These are phyloP conservation scores for Drosophila neonasuta DNA, from an alignment of 2,888 invertebrate genomes.

Conservation along the genomic window DNA sequence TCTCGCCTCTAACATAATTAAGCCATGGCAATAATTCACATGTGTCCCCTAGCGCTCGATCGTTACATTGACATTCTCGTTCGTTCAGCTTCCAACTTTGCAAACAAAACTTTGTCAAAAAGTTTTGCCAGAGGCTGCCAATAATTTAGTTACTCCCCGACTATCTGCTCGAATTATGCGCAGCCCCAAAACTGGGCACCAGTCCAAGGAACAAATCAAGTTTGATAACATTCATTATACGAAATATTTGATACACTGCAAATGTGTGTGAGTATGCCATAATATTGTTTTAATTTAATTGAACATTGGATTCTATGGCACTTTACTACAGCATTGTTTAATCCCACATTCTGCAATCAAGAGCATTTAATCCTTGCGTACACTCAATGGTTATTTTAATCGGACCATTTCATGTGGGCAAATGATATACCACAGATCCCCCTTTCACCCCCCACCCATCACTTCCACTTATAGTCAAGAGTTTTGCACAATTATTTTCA, in stretches of 20 bases:
- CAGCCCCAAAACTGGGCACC: constrained; percentile 17
- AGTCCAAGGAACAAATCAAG: constrained; percentile 48
- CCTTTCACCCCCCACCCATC: no score
- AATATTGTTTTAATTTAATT: constrained; percentile 5
- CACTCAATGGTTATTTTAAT: constrained; percentile 23
- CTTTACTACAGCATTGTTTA: background rate
- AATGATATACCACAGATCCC: constrained; percentile 7
- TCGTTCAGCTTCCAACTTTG: constrained; percentile 52
- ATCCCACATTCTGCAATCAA: constrained; percentile 15
- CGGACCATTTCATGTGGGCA: constrained; percentile 13
- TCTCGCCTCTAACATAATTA: constrained; percentile 36
- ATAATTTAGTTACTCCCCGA: constrained; percentile 57
- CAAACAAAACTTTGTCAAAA: constrained; percentile 53
- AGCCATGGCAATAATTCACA: constrained; percentile 44
- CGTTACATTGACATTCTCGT: constrained; percentile 30
- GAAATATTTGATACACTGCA: background rate
- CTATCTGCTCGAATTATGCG: constrained; percentile 50
- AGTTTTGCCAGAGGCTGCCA: constrained; percentile 49
- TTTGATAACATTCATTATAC: constrained; percentile 31
- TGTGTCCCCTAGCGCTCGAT: constrained; percentile 1
- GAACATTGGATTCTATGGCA: constrained; percentile 1
- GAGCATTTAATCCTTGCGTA: constrained; percentile 21
- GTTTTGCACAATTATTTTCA: constrained; percentile 16
- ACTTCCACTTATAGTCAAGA: background rate
- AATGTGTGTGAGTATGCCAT: background rate